phyloP scores from a whole-genome alignment of 2,797 vertebrate genomes.

The Tokudaia tokunoshimensis region DNA sequence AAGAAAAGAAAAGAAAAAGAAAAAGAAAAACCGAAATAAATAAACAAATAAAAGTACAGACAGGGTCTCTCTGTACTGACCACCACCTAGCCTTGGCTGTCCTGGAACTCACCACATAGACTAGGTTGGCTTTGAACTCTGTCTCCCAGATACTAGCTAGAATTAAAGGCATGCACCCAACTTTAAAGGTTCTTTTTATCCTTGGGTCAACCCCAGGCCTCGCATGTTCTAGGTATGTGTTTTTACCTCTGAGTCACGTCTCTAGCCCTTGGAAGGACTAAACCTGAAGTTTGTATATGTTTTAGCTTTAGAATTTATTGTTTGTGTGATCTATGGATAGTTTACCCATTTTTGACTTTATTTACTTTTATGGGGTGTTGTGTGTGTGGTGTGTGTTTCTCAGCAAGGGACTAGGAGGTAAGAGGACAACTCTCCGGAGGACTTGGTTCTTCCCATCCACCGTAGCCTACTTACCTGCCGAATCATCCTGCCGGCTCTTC shows the following conservation, averaged over 20 bases:
- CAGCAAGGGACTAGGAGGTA: background rate
- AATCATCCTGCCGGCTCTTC: background rate
- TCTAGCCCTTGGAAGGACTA: background rate
- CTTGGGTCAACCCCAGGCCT: background rate
- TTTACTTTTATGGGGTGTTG: background rate
- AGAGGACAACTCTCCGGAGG: background rate
- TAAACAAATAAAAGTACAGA: too few relatives aligned
- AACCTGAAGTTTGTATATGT: background rate
- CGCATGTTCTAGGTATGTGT: background rate
- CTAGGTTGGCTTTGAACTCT: background rate
- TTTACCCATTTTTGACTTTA: background rate
- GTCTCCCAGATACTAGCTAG: background rate
- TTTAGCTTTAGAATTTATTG: slow-evolving; percentile 45
- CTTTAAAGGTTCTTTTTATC: background rate
- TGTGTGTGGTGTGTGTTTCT: background rate
- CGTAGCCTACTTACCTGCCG: background rate
- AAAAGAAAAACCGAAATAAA: too few relatives aligned
- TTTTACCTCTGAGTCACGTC: background rate
- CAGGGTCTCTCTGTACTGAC: background rate
- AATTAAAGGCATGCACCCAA: background rate
- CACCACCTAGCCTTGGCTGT: background rate
- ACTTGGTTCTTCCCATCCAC: background rate
- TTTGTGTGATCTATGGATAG: background rate
- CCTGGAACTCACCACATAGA: background rate
- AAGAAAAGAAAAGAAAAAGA: too few relatives aligned